Evolutionary conservation across 1,140 invertebrate genomes (phyloP), one percentile per base, ranked within the genome.

Genomic region (Rhagoletis pomonella): DNA sequence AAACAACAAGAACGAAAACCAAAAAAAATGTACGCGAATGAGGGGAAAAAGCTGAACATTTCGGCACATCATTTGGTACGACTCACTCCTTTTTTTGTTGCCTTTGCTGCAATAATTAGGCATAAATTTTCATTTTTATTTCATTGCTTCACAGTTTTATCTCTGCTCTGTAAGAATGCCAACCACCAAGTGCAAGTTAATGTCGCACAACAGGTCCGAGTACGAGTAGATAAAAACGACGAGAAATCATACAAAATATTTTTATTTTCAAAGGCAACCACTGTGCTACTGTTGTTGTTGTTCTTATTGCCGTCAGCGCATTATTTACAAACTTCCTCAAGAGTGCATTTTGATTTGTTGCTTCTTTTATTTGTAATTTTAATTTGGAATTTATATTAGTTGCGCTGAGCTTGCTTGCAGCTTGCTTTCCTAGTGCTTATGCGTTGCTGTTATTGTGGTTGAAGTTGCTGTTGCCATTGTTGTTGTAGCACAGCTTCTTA

Each of bases 301-400:
- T 81, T 55, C 10, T 55, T 19, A 17, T 55, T 55, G 3, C 7
- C 29, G 29, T 67, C 7, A 19, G 6, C 19, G 47, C n/a, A 81
- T 81, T 42, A 81, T 55, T 47, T 58, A 55, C n/a, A 10, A 7
- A 81, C 7, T 50, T 55, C 2, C 14, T 7, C 69, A 50, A 44
- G 5, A 17, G 29, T 29, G 55, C 47, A 58, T 81, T 81, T 55
- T 81, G 73, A 55, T 81, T 81, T 73, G 69, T 81, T 55, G 47
- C 47, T 55, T 55, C 29, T 81, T 50, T 19, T 9, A 47, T 81
- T 81, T 29, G 44, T 50, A 81, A 81, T 81, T 81, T 81, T 81
- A 81, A 81, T 81, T 81, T 81, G 73, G 47, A 81, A 55, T 81
- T 81, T 81, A 55, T 81, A 81, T 55, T n/a, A 81, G 47, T 81